Evolutionary conservation across 2,797 vertebrate genomes (phyloP).

Genomic region (Pantherophis alleghaniensis): DNA sequence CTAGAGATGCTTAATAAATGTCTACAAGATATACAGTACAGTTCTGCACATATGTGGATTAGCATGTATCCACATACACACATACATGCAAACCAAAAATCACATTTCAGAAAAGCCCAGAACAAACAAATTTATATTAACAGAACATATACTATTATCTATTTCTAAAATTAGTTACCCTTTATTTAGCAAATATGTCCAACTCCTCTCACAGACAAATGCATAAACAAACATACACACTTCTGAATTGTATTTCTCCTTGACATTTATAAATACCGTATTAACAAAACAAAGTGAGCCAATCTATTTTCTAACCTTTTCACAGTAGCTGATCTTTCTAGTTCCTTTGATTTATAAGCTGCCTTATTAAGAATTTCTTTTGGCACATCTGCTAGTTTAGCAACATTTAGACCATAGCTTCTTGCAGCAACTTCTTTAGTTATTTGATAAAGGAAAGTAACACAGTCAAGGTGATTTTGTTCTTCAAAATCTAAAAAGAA

Average conservation of each 20-base stretch:
- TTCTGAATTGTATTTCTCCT: neutral
- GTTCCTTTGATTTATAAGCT: constrained; percentile 85
- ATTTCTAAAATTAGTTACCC: neutral
- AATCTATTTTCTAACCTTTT: constrained; percentile 79
- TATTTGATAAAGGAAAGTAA: constrained; percentile 96
- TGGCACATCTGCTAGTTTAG: constrained; percentile 88
- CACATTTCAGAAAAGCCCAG: neutral
- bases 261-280: constrained; percentile 13
- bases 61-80: neutral
- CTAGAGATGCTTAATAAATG: neutral
- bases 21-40: neutral
- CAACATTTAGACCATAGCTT: constrained; percentile 95
- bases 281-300: neutral
- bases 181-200: neutral
- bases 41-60: neutral
- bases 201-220: neutral
- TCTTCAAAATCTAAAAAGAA: constrained; percentile 64
- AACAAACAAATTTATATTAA: neutral
- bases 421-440: constrained; percentile 86
- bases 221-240: neutral
- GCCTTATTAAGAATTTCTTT: constrained; percentile 83
- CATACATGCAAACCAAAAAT: neutral
- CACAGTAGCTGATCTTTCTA: constrained; percentile 80
- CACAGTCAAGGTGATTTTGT: constrained; percentile 83
- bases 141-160: neutral